Evolutionary conservation across 2,888 invertebrate genomes (phyloP).

Genomic region (Diarsia rubi): DNA sequence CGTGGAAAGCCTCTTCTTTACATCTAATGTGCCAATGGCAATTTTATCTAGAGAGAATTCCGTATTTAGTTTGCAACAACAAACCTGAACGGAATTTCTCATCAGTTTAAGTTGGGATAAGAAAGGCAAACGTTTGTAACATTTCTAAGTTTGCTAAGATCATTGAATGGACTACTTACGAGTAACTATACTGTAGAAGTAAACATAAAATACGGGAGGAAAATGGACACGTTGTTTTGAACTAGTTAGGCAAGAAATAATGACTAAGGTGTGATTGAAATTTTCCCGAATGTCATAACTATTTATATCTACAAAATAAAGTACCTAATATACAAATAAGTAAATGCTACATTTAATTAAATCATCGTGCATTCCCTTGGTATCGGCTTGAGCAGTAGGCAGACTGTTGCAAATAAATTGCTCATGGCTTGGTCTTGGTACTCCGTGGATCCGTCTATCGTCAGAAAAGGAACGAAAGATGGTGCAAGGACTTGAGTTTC

Average conservation of each 20-base stretch:
- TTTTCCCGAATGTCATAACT: constrained; percentile 1
- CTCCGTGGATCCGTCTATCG: constrained; percentile 67
- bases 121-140: neutral
- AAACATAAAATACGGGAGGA: neutral
- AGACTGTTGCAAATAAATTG: constrained; percentile 68
- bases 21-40: constrained; percentile 19
- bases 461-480: constrained; percentile 74
- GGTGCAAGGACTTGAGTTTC: constrained; percentile 69
- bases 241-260: neutral
- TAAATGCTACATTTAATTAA: constrained; percentile 28
- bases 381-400: constrained; percentile 64
- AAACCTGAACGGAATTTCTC: constrained; percentile 17
- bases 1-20: constrained; percentile 40
- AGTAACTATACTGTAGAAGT: neutral
- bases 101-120: neutral
- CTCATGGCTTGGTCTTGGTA: constrained; percentile 61
- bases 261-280: neutral
- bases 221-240: neutral
- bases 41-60: constrained; percentile 28
- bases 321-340: constrained; percentile 9
- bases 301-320: constrained; percentile 9
- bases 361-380: constrained; percentile 62
- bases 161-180: neutral
- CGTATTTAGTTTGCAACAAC: constrained; percentile 10
- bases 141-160: neutral